Conservation (phyloP, 2,888 invertebrate species). For the Parnassius orleans region DNA sequence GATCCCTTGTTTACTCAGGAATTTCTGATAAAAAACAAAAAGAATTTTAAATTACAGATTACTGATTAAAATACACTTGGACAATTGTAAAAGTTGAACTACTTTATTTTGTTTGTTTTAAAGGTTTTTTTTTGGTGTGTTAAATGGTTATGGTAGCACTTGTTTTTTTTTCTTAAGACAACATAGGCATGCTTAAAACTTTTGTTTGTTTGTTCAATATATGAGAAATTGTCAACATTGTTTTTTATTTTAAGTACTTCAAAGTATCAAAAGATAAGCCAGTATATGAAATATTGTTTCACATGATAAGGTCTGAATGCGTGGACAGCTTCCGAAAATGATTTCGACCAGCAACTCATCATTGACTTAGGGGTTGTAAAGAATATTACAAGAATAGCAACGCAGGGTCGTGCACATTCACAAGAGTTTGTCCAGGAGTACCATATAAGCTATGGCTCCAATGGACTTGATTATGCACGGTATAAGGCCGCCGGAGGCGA, state of each 20-base stretch:
- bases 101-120: background rate
- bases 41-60: conserved; percentile 36
- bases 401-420: conserved; percentile 94
- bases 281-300: background rate
- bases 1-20: conserved; percentile 79
- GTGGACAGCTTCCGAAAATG: conserved; percentile 94
- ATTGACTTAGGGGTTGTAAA: conserved; percentile 93
- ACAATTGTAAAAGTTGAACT: background rate
- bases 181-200: conserved; percentile 24
- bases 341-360: conserved; percentile 95
- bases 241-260: too few relatives aligned
- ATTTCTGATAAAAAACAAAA: conserved; percentile 82
- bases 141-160: background rate
- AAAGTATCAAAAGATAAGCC: background rate
- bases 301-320: conserved; percentile 90
- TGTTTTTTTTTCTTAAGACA: background rate
- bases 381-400: conserved; percentile 93
- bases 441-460: conserved; percentile 95
- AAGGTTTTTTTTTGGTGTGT: background rate
- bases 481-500: conserved; percentile 95
- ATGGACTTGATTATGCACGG: conserved; percentile 93
- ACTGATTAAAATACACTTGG: background rate
- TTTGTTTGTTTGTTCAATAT: conserved; percentile 11
- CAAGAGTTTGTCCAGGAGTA: conserved; percentile 97
- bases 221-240: background rate